phyloP scores from a whole-genome alignment of 2,113 vertebrate species.

The Callionymus lyra region DNA sequence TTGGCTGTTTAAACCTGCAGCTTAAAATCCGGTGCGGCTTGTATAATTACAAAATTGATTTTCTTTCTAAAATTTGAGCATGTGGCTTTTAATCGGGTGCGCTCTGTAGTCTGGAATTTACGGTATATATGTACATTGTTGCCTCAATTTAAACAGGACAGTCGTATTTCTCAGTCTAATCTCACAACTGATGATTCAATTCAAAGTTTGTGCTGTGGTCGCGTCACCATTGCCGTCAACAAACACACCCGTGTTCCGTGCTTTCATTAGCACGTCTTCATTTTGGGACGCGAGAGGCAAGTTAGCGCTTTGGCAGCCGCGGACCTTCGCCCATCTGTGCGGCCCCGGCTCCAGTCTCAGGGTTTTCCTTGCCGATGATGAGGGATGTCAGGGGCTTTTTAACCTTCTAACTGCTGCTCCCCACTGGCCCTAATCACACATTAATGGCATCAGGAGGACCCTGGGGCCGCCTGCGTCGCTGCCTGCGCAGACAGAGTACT shows the following conservation, averaged over 20 bases:
- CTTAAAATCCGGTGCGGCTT: too few relatives aligned
- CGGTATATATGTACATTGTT: too few relatives aligned
- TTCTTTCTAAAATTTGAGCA: too few relatives aligned
- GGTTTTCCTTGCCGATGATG: slow-evolving; percentile 91
- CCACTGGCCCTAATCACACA: slow-evolving; percentile 98
- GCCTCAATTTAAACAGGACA: too few relatives aligned
- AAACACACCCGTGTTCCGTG: slow-evolving; percentile 72
- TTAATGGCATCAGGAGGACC: slow-evolving; percentile 98
- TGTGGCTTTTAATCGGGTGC: too few relatives aligned
- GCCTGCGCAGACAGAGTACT: slow-evolving; percentile 86
- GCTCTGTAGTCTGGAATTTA: too few relatives aligned
- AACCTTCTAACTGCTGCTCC: slow-evolving; percentile 98
- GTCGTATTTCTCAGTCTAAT: too few relatives aligned
- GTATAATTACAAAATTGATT: too few relatives aligned
- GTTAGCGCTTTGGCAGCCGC: slow-evolving; percentile 91
- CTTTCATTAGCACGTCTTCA: slow-evolving; percentile 86
- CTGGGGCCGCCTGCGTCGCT: slow-evolving; percentile 86
- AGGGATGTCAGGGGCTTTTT: slow-evolving; percentile 98
- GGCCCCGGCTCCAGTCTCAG: slow-evolving; percentile 89
- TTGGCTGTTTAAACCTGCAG: too few relatives aligned
- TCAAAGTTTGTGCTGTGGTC: too few relatives aligned
- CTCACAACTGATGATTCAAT: too few relatives aligned
- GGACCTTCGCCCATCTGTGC: slow-evolving; percentile 90
- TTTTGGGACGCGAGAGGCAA: slow-evolving; percentile 91
- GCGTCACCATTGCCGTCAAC: too few relatives aligned